Base-by-base conservation (phyloP, 2,888 invertebrate species). In the Choristoneura rosaceana region DNA sequence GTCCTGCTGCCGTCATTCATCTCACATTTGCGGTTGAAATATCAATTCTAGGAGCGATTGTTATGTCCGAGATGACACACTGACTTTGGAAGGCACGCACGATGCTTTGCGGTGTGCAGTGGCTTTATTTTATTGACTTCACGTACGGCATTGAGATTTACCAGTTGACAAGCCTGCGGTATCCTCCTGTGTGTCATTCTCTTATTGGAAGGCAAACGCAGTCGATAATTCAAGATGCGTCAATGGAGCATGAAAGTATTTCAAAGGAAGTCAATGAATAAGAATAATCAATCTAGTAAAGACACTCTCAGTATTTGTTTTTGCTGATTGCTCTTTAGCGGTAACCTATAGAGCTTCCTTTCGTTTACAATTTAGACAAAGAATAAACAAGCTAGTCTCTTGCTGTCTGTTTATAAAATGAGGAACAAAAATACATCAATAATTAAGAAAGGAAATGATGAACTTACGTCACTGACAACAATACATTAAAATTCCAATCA, bases 141-240 rank as follows among this genome's bases (percentile, higher is more conserved):
- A 68, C 68, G 68, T 68, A 71, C 17, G 33, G 47, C 63, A 68
- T 71, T 71, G 71, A 71, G 63, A 58, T 71, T 68, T 71, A 41
- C 67, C 71, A 33, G 47, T 17, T 38, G 34, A 47, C 55, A n/a
- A 63, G 47, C 50, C 47, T 59, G 58, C 41, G 38, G 63, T 67
- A 67, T 71, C 66, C 67, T 71, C 47, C 43, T n/a, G 38, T 71
- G 71, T 63, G 71, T 71, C 71, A 68, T 59, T 9, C 38, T 38
- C 60, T n/a, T 38, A 7, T 60, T 38, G 12, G n/a, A 7, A 60
- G 9, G 55, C 17, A 17, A 15, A 9, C n/a, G 14, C 45, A 17
- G 17, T 7, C 61, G 38, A 38, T 4, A 41, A 15, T 33, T 52
- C 17, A 47, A 47, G 52, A 67, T 68, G 41, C 50, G 33, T 71